phyloP scores from a whole-genome alignment of 1,140 invertebrate genomes.

The Gryllus bimaculatus region DNA sequence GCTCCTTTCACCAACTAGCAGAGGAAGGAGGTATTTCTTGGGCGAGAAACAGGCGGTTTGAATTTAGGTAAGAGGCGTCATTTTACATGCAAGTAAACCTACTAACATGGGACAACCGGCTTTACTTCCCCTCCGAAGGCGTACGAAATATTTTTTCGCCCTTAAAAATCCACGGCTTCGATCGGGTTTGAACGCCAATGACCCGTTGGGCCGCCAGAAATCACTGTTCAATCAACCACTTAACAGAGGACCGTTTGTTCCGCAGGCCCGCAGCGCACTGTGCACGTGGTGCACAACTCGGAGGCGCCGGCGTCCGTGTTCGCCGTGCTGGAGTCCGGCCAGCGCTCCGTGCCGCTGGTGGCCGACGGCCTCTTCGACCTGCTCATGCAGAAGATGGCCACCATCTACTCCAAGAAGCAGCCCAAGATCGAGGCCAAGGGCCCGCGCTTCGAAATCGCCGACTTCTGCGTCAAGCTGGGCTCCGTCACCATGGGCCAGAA shows the following conservation, averaged over 20 bases:
- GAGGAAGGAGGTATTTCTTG: too few species aligned
- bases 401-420: conserved; percentile 83
- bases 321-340: conserved; percentile 79
- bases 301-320: conserved; percentile 92
- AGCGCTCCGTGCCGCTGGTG: conserved; percentile 73
- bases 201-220: too few species aligned
- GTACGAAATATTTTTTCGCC: too few species aligned
- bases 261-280: conserved; percentile 54
- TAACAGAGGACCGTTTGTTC: background rate
- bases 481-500: conserved; percentile 85
- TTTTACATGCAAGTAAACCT: too few species aligned
- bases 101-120: too few species aligned
- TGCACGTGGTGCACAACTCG: conserved; percentile 89
- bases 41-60: too few species aligned
- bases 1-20: too few species aligned
- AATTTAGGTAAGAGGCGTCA: too few species aligned
- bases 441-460: conserved; percentile 80
- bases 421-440: conserved; percentile 84
- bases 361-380: conserved; percentile 86
- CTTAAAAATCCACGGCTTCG: too few species aligned
- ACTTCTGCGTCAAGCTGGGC: conserved; percentile 91
- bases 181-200: too few species aligned
- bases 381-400: conserved; percentile 78
- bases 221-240: too few species aligned
- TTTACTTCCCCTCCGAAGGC: too few species aligned